Evolutionary conservation across 2,888 invertebrate species (phyloP).

Genomic region (Hyppa rectilinea): DNA sequence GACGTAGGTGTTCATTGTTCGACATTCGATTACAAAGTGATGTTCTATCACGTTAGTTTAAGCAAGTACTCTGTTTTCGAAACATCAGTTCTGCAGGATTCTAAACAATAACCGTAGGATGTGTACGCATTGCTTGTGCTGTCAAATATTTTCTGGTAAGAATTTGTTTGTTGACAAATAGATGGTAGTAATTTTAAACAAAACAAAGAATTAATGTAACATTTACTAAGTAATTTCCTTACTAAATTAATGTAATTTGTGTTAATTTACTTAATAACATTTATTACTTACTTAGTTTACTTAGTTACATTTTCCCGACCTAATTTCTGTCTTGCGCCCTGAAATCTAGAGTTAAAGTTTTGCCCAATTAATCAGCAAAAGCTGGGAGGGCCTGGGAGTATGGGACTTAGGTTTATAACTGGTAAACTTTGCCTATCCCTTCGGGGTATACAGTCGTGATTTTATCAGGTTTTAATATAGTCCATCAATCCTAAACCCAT

Average conservation of each 20-base stretch:
- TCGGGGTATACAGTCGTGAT: background rate
- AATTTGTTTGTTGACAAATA: slow-evolving; percentile 32
- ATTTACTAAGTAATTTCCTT: too few species aligned
- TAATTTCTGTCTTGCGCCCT: background rate
- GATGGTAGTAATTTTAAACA: too few species aligned
- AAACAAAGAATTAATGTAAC: too few species aligned
- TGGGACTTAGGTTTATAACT: background rate
- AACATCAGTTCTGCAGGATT: slow-evolving; percentile 4
- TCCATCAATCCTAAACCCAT: background rate
- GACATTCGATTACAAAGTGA: slow-evolving; percentile 11
- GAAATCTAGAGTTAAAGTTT: background rate
- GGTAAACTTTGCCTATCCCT: background rate
- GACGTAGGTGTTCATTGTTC: slow-evolving; percentile 38
- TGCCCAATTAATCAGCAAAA: background rate
- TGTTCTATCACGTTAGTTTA: too few species aligned
- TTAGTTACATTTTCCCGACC: background rate
- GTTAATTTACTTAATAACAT: too few species aligned
- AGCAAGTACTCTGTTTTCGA: slow-evolving; percentile 11
- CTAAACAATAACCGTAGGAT: slow-evolving; percentile 30
- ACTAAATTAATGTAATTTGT: too few species aligned
- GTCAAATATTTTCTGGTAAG: slow-evolving; percentile 6
- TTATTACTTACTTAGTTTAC: too few species aligned
- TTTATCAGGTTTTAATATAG: background rate
- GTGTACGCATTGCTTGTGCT: slow-evolving; percentile 45
- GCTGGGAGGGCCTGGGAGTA: background rate